phyloP scores from a whole-genome alignment of 2,113 vertebrate species.

The Globicephala melas region DNA sequence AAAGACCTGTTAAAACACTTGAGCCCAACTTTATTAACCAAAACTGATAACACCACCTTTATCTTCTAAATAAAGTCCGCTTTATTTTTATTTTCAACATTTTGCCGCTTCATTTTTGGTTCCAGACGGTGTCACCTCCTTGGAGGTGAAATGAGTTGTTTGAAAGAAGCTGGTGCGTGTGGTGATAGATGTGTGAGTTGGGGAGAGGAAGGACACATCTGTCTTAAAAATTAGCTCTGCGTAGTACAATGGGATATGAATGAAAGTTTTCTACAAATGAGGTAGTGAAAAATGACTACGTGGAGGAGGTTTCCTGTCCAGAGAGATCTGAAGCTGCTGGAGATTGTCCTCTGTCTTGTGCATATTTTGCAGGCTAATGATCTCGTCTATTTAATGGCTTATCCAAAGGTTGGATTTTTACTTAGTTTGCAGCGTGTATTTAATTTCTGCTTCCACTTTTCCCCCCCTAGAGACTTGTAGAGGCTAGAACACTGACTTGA shows the following conservation, averaged over 20 bases:
- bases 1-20: conserved; percentile 55
- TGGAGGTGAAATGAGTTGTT: conserved; percentile 57
- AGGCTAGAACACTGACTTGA: background rate
- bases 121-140: conserved; percentile 52
- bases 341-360: background rate
- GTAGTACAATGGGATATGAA: background rate
- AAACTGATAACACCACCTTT: conserved; percentile 72
- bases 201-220: background rate
- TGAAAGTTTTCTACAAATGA: background rate
- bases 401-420: background rate
- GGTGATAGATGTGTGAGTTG: background rate
- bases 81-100: conserved; percentile 78
- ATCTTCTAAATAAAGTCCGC: conserved; percentile 74
- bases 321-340: background rate
- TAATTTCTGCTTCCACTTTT: background rate
- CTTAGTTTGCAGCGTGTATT: background rate
- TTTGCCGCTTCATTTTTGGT: conserved; percentile 61
- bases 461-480: background rate
- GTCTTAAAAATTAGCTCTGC: background rate
- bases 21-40: conserved; percentile 69
- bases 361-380: background rate
- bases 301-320: background rate
- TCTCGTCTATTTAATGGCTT: background rate
- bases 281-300: background rate
- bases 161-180: conserved; percentile 33